A percentile compares a stretch with the other conserved stretches of the same genome.
phyloP scores from a whole-genome alignment of 2,797 vertebrate species.

The Decapterus maruadsi region DNA sequence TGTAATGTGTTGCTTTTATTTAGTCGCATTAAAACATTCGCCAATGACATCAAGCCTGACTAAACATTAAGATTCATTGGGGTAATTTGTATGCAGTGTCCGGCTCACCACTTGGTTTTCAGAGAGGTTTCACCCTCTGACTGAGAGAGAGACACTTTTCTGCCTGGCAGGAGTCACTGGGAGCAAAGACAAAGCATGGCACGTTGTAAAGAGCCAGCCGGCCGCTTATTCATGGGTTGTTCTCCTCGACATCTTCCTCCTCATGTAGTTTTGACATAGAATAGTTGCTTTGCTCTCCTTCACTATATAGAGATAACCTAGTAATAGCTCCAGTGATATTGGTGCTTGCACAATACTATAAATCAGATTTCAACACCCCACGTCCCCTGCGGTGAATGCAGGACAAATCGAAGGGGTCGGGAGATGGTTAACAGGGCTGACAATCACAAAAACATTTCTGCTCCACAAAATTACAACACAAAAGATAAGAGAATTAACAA shows the following conservation, averaged over 20 bases:
- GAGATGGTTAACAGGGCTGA: constrained; percentile 18
- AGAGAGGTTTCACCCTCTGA: constrained; percentile 11
- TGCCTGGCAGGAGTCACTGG: constrained; percentile 11
- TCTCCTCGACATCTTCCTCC: constrained; percentile 2
- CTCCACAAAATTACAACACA: not conserved
- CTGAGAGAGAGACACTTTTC: constrained; percentile 10
- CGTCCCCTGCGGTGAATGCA: not conserved
- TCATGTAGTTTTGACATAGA: not conserved
- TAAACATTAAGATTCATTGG: constrained; percentile 11
- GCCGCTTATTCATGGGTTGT: constrained; percentile 17
- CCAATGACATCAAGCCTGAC: constrained; percentile 10
- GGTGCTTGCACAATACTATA: not conserved
- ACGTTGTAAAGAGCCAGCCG: constrained; percentile 29
- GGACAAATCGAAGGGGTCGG: not conserved
- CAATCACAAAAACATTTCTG: not conserved
- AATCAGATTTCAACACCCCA: not conserved
- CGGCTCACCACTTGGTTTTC: constrained; percentile 22
- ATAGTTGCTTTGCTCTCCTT: not conserved
- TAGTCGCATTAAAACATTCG: constrained; percentile 15
- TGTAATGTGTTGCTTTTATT: constrained; percentile 34
- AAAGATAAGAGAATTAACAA: too few species aligned
- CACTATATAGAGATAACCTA: not conserved
- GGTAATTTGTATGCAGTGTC: constrained; percentile 26
- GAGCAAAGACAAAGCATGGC: constrained; percentile 23
- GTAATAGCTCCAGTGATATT: not conserved